These are phyloP conservation scores for Empidonax alnorum DNA, from an alignment of 2,113 vertebrate genomes.

Conservation along the genomic window DNA sequence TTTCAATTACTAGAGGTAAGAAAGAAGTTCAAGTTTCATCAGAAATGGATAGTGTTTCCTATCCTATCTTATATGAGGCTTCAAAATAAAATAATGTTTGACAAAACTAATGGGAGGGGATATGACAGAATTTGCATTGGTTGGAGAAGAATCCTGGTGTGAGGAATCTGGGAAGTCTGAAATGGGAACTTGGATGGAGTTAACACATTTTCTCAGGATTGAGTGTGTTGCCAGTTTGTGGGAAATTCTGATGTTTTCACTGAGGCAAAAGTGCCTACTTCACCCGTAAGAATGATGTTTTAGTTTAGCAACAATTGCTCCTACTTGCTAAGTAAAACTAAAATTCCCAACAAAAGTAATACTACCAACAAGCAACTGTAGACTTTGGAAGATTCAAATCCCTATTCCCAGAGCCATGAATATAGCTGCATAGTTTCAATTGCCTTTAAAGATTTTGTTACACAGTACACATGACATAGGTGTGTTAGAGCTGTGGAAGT, in stretches of 20 bases:
- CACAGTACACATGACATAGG: not conserved
- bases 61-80: not conserved
- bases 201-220: not conserved
- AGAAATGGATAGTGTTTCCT: not conserved
- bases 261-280: not conserved
- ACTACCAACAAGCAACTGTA: not conserved
- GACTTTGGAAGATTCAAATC: not conserved
- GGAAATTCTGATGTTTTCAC: not conserved
- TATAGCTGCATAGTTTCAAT: not conserved
- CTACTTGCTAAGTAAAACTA: not conserved
- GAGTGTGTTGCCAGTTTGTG: not conserved
- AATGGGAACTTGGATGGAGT: not conserved
- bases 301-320: not conserved
- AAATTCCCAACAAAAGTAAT: not conserved
- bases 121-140: not conserved
- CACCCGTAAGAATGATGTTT: not conserved
- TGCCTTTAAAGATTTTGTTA: not conserved
- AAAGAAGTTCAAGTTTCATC: not conserved
- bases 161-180: not conserved
- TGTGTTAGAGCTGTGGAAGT: not conserved
- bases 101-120: not conserved
- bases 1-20: not conserved
- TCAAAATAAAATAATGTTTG: not conserved
- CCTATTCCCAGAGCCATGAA: not conserved
- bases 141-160: not conserved